Percentiles rank a stretch among this genome's conserved stretches.
These are phyloP conservation scores for Thelaira solivaga DNA, from an alignment of 2,888 invertebrate species.

Conservation along the genomic window DNA sequence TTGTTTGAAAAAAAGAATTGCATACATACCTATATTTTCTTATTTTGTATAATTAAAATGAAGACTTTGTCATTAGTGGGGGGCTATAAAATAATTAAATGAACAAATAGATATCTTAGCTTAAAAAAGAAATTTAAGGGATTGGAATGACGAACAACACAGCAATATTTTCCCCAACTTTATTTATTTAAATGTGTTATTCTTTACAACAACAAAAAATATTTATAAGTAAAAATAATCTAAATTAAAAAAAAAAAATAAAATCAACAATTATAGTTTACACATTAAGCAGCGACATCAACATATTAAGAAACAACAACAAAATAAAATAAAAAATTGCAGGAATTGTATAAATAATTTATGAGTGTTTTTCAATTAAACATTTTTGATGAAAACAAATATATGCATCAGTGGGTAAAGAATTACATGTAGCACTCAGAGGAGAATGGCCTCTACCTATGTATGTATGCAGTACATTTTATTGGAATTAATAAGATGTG, in stretches of 20 bases:
- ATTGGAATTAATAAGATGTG: no score
- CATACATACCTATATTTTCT: no score
- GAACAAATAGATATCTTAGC: not conserved
- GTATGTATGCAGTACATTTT: no score
- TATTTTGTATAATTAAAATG: constrained; percentile 2
- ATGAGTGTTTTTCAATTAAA: constrained; percentile 28
- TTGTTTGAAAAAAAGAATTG: not conserved
- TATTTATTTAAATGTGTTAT: not conserved
- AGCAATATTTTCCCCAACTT: not conserved
- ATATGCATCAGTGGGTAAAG: no score
- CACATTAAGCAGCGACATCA: constrained; percentile 37
- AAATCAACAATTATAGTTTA: constrained; percentile 41
- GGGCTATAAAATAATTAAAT: not conserved
- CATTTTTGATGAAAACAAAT: not conserved
- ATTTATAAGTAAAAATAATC: no score
- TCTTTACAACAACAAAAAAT: constrained; percentile 6
- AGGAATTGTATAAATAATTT: constrained; percentile 60
- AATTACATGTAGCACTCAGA: no score
- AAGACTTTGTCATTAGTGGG: not conserved
- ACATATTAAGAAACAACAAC: constrained; percentile 42
- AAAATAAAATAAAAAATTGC: constrained; percentile 58
- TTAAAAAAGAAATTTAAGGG: not conserved
- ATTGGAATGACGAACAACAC: not conserved
- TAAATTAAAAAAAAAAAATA: constrained; percentile 18
- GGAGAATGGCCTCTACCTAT: no score